phyloP scores from a whole-genome alignment of 2,113 vertebrate genomes.

The Vidua macroura region DNA sequence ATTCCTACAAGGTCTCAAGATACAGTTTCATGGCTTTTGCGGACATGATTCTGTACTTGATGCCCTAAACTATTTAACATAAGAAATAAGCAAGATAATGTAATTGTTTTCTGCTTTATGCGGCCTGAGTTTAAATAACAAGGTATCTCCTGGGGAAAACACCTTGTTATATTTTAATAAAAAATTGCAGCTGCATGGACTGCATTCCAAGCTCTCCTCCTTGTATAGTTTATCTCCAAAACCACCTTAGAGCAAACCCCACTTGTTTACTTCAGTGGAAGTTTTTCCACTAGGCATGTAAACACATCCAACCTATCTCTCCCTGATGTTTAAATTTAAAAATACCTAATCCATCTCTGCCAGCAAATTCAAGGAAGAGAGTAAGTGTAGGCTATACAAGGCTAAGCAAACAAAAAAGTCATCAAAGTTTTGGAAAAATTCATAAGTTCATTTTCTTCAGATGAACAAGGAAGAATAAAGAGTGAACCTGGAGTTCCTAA shows the following conservation, averaged over 20 bases:
- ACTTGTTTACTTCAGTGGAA: constrained; percentile 49
- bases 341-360: constrained; percentile 44
- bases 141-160: not conserved
- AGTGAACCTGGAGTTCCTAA: not conserved
- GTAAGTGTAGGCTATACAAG: not conserved
- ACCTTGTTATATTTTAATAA: not conserved
- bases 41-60: not conserved
- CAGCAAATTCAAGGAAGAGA: constrained; percentile 27
- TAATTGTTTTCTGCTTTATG: constrained; percentile 20
- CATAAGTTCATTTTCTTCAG: not conserved
- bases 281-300: constrained; percentile 43
- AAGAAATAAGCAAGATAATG: not conserved
- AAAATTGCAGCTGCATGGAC: not conserved
- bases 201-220: not conserved
- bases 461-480: not conserved
- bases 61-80: not conserved
- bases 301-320: constrained; percentile 27
- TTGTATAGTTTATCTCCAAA: constrained; percentile 44
- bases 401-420: constrained; percentile 17
- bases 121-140: constrained; percentile 3
- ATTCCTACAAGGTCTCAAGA: not conserved
- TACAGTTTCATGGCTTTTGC: not conserved
- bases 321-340: constrained; percentile 42
- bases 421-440: constrained; percentile 8
- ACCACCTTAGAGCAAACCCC: constrained; percentile 20